phyloP scores from a whole-genome alignment of 37 sponge, comb jelly and placozoan genomes.

The Chondrilla cf. caribensis region DNA sequence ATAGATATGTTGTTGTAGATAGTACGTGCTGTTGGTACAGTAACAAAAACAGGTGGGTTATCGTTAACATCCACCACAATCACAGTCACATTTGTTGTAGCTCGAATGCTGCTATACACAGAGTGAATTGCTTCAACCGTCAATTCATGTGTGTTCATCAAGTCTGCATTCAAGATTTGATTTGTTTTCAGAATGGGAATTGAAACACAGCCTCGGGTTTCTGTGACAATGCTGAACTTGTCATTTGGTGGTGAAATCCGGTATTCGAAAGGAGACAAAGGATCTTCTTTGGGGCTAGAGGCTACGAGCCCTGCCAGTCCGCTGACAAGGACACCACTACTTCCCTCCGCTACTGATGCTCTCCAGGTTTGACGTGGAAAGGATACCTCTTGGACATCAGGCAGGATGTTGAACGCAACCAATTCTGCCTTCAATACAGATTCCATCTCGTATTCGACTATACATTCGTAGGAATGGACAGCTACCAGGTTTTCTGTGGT shows the following conservation, averaged over 20 bases:
- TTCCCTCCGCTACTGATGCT: background rate
- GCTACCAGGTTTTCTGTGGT: background rate
- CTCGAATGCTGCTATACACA: background rate
- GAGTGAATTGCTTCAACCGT: constrained; percentile 1
- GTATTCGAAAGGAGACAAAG: background rate
- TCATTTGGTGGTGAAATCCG: background rate
- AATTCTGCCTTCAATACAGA: background rate
- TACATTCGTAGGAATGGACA: background rate
- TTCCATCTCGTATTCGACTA: background rate
- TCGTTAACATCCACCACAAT: constrained; percentile 11
- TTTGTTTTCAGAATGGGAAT: constrained; percentile 9
- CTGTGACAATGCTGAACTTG: background rate
- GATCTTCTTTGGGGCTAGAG: background rate
- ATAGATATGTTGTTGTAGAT: background rate
- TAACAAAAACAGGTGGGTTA: background rate
- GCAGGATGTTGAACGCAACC: background rate
- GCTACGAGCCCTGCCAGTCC: background rate
- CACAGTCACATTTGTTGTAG: background rate
- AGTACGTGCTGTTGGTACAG: background rate
- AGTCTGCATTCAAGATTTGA: background rate
- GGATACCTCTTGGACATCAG: background rate
- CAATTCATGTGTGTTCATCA: background rate
- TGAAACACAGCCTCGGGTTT: constrained; percentile 2
- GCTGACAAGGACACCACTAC: background rate
- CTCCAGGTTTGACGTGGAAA: background rate